Percentiles rank a stretch among this genome's conserved stretches.
phyloP scores from a whole-genome alignment of 2,113 vertebrate species.

The Nesogale talazaci region DNA sequence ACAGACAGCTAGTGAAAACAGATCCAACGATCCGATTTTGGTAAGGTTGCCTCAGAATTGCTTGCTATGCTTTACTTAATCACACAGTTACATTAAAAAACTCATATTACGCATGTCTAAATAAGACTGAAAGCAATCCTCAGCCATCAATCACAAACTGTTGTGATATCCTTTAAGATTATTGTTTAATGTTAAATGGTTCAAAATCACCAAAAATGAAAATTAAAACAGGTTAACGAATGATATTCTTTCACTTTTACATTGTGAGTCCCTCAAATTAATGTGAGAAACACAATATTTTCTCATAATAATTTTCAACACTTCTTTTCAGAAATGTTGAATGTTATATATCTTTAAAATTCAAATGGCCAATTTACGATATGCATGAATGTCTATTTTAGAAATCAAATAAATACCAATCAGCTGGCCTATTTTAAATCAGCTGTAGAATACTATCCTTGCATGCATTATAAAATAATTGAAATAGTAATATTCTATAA shows the following conservation, averaged over 20 bases:
- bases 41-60: neutral
- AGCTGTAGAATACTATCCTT: neutral
- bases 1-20: neutral
- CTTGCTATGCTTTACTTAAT: neutral
- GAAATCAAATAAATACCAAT: neutral
- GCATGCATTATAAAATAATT: conserved; percentile 38
- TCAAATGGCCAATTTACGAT: conserved; percentile 18
- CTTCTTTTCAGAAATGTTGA: neutral
- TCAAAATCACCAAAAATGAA: neutral
- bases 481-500: conserved; percentile 63
- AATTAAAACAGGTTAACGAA: neutral
- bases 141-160: neutral
- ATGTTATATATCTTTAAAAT: neutral
- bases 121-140: neutral
- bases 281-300: neutral
- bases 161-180: neutral
- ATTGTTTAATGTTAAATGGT: neutral
- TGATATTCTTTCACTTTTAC: neutral
- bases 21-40: neutral
- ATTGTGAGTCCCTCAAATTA: neutral
- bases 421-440: conserved; percentile 19
- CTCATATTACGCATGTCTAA: neutral
- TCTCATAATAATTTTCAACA: conserved; percentile 4
- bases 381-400: neutral
- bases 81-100: neutral